A percentile compares a stretch with the other conserved stretches of the same genome.
phyloP scores from a whole-genome alignment of 2,888 invertebrate genomes.

The Brachyptera putata region DNA sequence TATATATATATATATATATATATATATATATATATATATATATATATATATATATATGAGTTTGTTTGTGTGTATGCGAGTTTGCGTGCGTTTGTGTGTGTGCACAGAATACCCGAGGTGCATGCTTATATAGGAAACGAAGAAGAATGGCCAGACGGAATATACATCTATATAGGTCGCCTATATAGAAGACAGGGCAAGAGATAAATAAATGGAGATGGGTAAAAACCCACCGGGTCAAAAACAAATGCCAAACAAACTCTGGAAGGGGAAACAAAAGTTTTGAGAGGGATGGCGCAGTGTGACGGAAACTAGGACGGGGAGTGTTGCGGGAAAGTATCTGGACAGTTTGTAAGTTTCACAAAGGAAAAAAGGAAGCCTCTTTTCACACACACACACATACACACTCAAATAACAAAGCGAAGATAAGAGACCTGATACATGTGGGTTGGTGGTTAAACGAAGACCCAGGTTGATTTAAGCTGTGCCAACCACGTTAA shows the following conservation, averaged over 20 bases:
- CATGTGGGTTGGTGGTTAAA: too few species aligned
- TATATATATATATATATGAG: too few species aligned
- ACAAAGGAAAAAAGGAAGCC: neutral
- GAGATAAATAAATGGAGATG: constrained; percentile 25
- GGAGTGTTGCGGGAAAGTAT: constrained; percentile 3
- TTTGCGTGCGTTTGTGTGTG: too few species aligned
- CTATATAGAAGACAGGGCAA: constrained; percentile 13
- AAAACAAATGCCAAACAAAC: constrained; percentile 12
- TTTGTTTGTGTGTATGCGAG: too few species aligned
- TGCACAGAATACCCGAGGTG: too few species aligned
- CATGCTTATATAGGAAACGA: constrained; percentile 24
- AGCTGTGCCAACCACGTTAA: too few species aligned
- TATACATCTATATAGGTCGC: constrained; percentile 21
- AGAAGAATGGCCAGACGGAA: constrained; percentile 21
- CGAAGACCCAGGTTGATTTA: too few species aligned
- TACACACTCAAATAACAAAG: neutral
- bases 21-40: too few species aligned
- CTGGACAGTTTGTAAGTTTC: constrained; percentile 10
- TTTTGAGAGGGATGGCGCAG: constrained; percentile 16
- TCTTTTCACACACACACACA: neutral
- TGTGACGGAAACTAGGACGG: neutral
- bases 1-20: too few species aligned
- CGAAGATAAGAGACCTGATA: too few species aligned
- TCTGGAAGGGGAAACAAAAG: constrained; percentile 20
- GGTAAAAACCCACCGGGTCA: constrained; percentile 9